phyloP scores from a whole-genome alignment of 2,797 vertebrate genomes.

The Vultur gryphus region DNA sequence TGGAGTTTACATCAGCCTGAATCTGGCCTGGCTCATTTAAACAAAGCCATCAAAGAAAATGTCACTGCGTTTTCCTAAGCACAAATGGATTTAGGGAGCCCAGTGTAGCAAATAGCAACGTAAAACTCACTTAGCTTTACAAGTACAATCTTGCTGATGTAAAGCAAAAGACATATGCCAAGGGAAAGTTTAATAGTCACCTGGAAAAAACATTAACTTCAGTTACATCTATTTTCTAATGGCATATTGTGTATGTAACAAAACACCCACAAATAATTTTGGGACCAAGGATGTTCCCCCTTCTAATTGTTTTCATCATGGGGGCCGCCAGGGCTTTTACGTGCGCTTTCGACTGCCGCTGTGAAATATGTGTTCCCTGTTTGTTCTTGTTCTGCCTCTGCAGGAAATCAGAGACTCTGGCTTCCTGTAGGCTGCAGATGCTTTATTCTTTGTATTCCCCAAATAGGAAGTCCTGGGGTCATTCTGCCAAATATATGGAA shows the following conservation, averaged over 20 bases:
- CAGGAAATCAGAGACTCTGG: constrained; percentile 71
- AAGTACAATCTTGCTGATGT: neutral
- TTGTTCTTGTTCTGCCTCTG: constrained; percentile 55
- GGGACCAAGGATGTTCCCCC: constrained; percentile 13
- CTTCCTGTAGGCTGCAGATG: constrained; percentile 63
- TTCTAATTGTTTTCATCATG: constrained; percentile 19
- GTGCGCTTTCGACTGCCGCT: neutral
- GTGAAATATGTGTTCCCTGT: constrained; percentile 57
- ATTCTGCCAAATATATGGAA: constrained; percentile 49
- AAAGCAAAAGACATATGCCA: neutral
- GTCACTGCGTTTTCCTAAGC: neutral
- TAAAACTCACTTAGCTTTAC: neutral
- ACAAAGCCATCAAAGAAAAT: neutral
- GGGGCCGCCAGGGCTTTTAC: constrained; percentile 17
- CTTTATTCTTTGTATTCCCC: constrained; percentile 61
- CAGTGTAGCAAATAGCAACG: neutral
- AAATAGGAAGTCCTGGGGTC: constrained; percentile 62
- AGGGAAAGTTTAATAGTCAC: neutral
- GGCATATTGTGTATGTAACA: constrained; percentile 23
- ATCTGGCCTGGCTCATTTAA: neutral
- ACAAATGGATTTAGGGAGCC: neutral
- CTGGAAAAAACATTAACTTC: neutral
- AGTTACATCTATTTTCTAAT: constrained; percentile 1
- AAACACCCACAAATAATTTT: constrained; percentile 36
- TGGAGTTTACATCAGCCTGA: neutral